Conservation (phyloP, 2,888 invertebrate genomes). For the Leptopilina myrica region DNA sequence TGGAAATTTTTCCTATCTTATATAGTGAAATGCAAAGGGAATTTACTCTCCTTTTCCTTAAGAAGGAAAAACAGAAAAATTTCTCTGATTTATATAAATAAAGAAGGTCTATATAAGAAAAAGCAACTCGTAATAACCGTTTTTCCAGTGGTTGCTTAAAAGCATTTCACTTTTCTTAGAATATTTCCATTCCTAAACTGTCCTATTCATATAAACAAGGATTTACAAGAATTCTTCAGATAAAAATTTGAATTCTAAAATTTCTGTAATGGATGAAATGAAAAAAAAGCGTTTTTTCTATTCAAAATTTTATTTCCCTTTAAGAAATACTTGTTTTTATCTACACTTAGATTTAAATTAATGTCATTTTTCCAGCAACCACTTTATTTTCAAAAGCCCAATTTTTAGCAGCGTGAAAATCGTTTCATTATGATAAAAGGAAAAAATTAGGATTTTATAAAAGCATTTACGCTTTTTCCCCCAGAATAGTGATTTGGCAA, state of each 20-base stretch:
- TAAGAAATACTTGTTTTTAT: too few relatives aligned
- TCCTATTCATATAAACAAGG: not conserved
- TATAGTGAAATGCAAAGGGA: not conserved
- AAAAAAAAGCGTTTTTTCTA: too few relatives aligned
- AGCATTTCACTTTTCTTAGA: not conserved
- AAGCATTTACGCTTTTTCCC: not conserved
- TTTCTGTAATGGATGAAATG: not conserved
- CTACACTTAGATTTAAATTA: not conserved
- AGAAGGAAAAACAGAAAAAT: not conserved
- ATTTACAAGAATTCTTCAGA: not conserved
- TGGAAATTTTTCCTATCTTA: not conserved
- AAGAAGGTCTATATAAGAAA: not conserved
- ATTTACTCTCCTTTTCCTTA: not conserved
- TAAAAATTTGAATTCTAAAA: not conserved
- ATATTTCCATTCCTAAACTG: not conserved
- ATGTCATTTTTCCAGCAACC: not conserved
- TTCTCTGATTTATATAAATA: not conserved
- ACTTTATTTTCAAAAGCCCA: not conserved
- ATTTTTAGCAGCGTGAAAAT: too few relatives aligned
- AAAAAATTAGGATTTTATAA: not conserved
- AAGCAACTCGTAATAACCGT: conserved; percentile 4
- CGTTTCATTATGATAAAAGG: not conserved
- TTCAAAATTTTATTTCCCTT: too few relatives aligned
- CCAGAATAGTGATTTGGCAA: not conserved
- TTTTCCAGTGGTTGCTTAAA: not conserved